Percentiles rank a stretch among this genome's conserved stretches.
phyloP scores from a whole-genome alignment of 1,140 invertebrate genomes.

The Schlechtendalia chinensis region DNA sequence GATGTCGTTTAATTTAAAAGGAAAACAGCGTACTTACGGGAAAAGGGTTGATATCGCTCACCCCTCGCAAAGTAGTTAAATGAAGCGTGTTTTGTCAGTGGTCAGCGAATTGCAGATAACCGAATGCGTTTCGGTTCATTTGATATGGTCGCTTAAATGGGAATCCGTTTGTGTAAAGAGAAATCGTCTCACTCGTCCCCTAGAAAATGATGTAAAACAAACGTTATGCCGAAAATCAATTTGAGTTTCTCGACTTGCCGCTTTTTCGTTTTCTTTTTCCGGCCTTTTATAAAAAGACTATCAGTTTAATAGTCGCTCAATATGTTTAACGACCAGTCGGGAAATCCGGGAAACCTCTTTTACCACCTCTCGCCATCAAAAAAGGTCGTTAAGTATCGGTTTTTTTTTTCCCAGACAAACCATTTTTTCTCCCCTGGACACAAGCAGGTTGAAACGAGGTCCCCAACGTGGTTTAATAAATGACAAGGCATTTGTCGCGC shows the following conservation, averaged over 20 bases:
- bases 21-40: neutral
- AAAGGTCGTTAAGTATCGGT: slow-evolving; percentile 48
- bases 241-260: slow-evolving; percentile 19
- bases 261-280: slow-evolving; percentile 21
- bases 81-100: slow-evolving; percentile 44
- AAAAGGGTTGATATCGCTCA: slow-evolving; percentile 5
- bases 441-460: slow-evolving; percentile 42
- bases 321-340: slow-evolving; percentile 45
- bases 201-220: slow-evolving; percentile 40
- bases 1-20: neutral
- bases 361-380: neutral
- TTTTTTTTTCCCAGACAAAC: slow-evolving; percentile 45
- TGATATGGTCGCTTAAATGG: slow-evolving; percentile 19
- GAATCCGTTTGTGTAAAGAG: neutral
- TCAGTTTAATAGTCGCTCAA: slow-evolving; percentile 46
- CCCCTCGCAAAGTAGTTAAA: slow-evolving; percentile 29
- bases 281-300: slow-evolving; percentile 35
- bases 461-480: slow-evolving; percentile 41
- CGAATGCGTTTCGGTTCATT: slow-evolving; percentile 33
- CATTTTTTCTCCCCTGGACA: slow-evolving; percentile 35
- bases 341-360: slow-evolving; percentile 40
- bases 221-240: slow-evolving; percentile 33
- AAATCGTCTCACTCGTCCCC: neutral
- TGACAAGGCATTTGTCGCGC: slow-evolving; percentile 46
- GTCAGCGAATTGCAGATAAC: slow-evolving; percentile 43